phyloP scores from a whole-genome alignment of 1,140 invertebrate species.

The Ladona fulva region DNA sequence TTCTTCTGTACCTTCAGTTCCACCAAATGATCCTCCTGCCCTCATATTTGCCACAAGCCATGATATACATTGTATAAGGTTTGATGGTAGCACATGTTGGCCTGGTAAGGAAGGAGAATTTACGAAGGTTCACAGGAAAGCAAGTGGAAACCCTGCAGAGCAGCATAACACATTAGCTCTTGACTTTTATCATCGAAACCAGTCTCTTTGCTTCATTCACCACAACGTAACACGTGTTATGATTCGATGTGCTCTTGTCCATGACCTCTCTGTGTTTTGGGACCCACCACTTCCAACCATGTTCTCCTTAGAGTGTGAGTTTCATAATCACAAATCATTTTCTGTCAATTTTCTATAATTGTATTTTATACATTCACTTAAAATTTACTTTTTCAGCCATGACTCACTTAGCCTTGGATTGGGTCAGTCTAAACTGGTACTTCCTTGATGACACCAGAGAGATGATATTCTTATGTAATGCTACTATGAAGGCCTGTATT shows the following conservation, averaged over 20 bases:
- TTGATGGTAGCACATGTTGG: conserved; percentile 41
- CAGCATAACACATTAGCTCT: conserved; percentile 31
- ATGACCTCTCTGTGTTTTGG: conserved; percentile 48
- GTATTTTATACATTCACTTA: too few species aligned
- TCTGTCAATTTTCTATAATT: too few species aligned
- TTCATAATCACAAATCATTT: too few species aligned
- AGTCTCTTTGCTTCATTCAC: conserved; percentile 58
- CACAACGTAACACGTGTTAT: conserved; percentile 38
- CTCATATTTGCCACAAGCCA: conserved; percentile 44
- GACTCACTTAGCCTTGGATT: conserved; percentile 68
- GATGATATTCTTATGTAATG: conserved; percentile 60
- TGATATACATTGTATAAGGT: conserved; percentile 41
- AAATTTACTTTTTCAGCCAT: conserved; percentile 48
- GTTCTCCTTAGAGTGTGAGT: conserved; percentile 48
- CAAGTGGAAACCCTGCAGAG: neutral
- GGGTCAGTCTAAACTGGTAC: conserved; percentile 80
- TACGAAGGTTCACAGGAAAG: neutral
- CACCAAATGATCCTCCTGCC: conserved; percentile 39
- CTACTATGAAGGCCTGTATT: conserved; percentile 50
- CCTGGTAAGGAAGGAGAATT: conserved; percentile 31
- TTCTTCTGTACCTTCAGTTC: conserved; percentile 34
- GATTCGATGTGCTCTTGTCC: conserved; percentile 49
- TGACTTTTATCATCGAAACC: conserved; percentile 47
- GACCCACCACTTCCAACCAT: conserved; percentile 44
- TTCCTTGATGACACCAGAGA: conserved; percentile 65